Evolutionary conservation across 2,797 vertebrate genomes (phyloP), one percentile per base, ranked within the genome.

Genomic region (Xenops minutus): DNA sequence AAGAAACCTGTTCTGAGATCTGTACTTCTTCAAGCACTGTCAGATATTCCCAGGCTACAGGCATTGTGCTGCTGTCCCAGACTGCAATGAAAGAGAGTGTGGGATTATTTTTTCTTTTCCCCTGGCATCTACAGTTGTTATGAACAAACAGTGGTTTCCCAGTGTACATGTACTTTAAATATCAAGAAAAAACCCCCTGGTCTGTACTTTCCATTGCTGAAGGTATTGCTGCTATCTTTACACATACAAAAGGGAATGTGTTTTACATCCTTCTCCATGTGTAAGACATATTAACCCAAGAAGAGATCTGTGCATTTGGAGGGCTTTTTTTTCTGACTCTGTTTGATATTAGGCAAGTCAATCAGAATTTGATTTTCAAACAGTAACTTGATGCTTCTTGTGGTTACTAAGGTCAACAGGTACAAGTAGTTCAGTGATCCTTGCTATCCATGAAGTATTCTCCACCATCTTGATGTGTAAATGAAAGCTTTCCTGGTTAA

Each of bases 141-240:
- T 27, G 22, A 82, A 39, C 26, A 75, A 78, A 7, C 49, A 72
- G 48, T 55, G 32, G 20, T 89, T 82, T 95, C 54, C 20, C 17
- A 27, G 24, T 17, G 27, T 55, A 24, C 66, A n/a, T 32, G 18
- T 27, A 54, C 37, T 85, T 36, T 46, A 11, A 17, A 73, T 37
- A 49, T 36, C 14, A 37, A 24, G 63, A 61, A 82, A 71, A 74
- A 11, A 3, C 0, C 0, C 0, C 0, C 5, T 18, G 48, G 12
- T 81, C 54, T 32, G 12, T 82, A 49, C 30, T 71, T 91, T 6
- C 4, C 19, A 19, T 41, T 93, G 14, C 36, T 85, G 68, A 69
- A 88, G 22, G 13, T 71, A 43, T 39, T 58, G 26, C 46, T 75
- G 29, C 80, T 77, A n/a, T 34, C 30, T 86, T 88, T 71, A 52